Percentiles rank a stretch among this genome's conserved stretches.
Conservation (phyloP, 2,888 invertebrate species). For the Plebejus anna region DNA sequence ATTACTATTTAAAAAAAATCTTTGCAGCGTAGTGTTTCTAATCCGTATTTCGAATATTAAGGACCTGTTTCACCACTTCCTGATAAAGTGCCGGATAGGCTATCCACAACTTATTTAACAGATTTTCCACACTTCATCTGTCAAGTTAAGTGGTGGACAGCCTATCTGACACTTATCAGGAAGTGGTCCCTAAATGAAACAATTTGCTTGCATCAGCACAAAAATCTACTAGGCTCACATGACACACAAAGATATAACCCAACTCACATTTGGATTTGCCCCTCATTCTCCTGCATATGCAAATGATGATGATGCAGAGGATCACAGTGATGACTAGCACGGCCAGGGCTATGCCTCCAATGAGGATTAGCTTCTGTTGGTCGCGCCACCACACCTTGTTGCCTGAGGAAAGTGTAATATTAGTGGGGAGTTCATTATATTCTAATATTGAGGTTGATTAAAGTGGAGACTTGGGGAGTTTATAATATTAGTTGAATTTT, state of each 20-base stretch:
- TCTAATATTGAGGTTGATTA: background rate
- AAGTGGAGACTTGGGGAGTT: background rate
- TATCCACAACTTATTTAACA: too few relatives aligned
- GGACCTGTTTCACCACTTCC: too few relatives aligned
- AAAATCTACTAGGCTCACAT: background rate
- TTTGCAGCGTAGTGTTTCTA: too few relatives aligned
- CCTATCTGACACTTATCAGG: too few relatives aligned
- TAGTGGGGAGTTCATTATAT: background rate
- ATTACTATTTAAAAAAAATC: too few relatives aligned
- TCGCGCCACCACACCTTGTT: conserved; percentile 91
- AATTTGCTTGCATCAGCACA: background rate
- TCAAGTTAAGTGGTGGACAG: too few relatives aligned
- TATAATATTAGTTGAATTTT: background rate
- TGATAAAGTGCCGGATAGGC: too few relatives aligned
- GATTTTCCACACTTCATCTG: too few relatives aligned
- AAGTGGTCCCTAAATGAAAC: background rate
- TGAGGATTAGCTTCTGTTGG: conserved; percentile 88
- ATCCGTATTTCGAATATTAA: too few relatives aligned
- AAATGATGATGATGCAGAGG: conserved; percentile 91
- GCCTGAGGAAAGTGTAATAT: conserved; percentile 75
- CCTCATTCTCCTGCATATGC: conserved; percentile 91
- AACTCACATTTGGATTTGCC: conserved; percentile 92
- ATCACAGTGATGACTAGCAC: conserved; percentile 82
- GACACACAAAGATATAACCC: conserved; percentile 61
- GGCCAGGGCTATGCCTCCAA: conserved; percentile 78